phyloP scores from a whole-genome alignment of 2,797 vertebrate genomes.

The Tenualosa ilisha region DNA sequence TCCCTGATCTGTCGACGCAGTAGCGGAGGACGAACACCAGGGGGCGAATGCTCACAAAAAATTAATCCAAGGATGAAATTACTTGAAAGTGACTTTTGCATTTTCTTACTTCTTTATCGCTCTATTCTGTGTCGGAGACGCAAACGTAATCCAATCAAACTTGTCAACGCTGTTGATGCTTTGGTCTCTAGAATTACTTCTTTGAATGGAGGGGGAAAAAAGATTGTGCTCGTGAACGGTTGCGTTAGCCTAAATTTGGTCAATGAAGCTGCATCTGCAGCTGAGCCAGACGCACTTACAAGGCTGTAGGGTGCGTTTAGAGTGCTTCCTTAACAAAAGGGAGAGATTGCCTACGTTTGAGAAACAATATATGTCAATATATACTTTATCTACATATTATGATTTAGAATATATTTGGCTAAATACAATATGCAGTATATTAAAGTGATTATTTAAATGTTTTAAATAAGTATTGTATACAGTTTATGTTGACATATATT shows the following conservation, averaged over 20 bases:
- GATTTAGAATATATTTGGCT: conserved; percentile 54
- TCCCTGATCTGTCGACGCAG: conserved; percentile 55
- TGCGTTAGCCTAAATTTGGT: conserved; percentile 49
- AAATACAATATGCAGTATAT: conserved; percentile 57
- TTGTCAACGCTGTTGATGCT: conserved; percentile 53
- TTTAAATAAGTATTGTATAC: conserved; percentile 53
- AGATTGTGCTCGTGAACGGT: conserved; percentile 40
- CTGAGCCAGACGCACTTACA: conserved; percentile 53
- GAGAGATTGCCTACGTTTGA: conserved; percentile 46
- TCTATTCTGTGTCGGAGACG: conserved; percentile 19
- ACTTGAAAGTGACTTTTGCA: conserved; percentile 50
- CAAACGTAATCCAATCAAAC: conserved; percentile 28
- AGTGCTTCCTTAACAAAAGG: conserved; percentile 32
- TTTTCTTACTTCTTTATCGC: conserved; percentile 44
- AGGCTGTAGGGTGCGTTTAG: conserved; percentile 14
- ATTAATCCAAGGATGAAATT: conserved; percentile 47
- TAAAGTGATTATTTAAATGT: conserved; percentile 49
- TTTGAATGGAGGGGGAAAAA: conserved; percentile 37
- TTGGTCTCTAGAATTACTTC: conserved; percentile 52
- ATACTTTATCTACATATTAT: conserved; percentile 52
- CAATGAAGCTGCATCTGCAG: conserved; percentile 59
- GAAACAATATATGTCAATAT: conserved; percentile 51
- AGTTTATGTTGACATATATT: conserved; percentile 51
- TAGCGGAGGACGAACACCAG: conserved; percentile 53
- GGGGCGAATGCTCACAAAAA: conserved; percentile 35